Evolutionary conservation across 2,888 invertebrate genomes (phyloP).

Genomic region (Heterodera filipjevi): DNA sequence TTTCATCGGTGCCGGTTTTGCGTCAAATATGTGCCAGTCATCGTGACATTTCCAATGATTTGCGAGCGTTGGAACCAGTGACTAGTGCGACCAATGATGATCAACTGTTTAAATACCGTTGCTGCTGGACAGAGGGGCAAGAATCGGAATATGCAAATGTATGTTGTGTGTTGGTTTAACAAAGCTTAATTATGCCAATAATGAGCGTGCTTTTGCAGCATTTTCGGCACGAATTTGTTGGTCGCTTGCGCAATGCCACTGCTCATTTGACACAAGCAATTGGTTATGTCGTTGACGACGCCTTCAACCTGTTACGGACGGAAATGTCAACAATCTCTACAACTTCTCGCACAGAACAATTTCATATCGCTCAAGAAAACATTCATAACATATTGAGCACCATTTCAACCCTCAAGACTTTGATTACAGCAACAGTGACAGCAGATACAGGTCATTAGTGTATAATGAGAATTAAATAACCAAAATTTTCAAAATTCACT

Average conservation of each 20-base stretch:
- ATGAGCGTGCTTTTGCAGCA: too few species aligned
- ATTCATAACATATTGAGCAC: background rate
- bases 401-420: background rate
- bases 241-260: background rate
- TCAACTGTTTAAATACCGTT: too few species aligned
- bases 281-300: background rate
- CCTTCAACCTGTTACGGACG: background rate
- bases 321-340: background rate
- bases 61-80: background rate
- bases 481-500: background rate
- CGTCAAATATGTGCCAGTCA: conserved; percentile 3
- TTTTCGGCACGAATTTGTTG: background rate
- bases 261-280: background rate
- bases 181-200: too few species aligned
- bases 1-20: background rate
- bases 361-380: background rate
- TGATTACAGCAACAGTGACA: background rate
- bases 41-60: background rate
- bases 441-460: background rate
- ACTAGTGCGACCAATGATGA: background rate
- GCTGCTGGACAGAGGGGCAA: too few species aligned
- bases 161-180: background rate
- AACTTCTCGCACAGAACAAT: background rate
- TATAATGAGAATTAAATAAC: background rate
- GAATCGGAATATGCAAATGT: too few species aligned